Base-by-base conservation (phyloP, 1,140 invertebrate genomes). In the Diabrotica virgifera region DNA sequence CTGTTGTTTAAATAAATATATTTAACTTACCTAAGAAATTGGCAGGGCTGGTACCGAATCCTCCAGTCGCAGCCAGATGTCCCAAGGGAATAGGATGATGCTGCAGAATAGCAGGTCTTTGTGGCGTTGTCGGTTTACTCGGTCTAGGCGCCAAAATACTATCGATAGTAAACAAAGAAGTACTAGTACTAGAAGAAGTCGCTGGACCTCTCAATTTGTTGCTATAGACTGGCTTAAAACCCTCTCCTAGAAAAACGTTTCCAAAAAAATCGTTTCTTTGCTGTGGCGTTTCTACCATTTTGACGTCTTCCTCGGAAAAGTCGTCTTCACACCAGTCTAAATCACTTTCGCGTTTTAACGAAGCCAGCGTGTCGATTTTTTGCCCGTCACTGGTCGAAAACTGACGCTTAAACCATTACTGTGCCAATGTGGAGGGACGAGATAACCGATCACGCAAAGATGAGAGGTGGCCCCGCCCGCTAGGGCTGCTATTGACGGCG, bases 121-220 rank as follows among this genome's bases (percentile, higher is more conserved):
- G 80, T 0, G 68, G 75, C 12, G 76, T 66, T 10, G 77, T 66
- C 13, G 75, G 66, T 4, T 83, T 81, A 36, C 80, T 81, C 55
- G 79, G 81, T 58, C 80, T 79, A 36, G 87, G 86, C 14, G 88
- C 89, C 72, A 93, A 78, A 62, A 92, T 91, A 78, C 89, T 91
- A 78, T 92, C 90, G 69, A 92, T 92, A 67, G 90, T 92, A 75
- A 92, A 92, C 38, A 90, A 80, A 37, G 89, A 90, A 8, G 82
- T 82, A 11, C 82, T 81, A 54, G 84, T 77, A 46, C 83, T 80
- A 9, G 82, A 80, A 50, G 84, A 77, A 40, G 84, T 77, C 72
- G 66, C 50, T 12, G 70, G 5, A 12, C 62, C 24, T 12, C 24
- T 53, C 7, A 52, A 52, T 14, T 58, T 68, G 8, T 66, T 70